These are phyloP conservation scores for Flexamia atlantica DNA, from an alignment of 2,888 invertebrate genomes.

Conservation along the genomic window DNA sequence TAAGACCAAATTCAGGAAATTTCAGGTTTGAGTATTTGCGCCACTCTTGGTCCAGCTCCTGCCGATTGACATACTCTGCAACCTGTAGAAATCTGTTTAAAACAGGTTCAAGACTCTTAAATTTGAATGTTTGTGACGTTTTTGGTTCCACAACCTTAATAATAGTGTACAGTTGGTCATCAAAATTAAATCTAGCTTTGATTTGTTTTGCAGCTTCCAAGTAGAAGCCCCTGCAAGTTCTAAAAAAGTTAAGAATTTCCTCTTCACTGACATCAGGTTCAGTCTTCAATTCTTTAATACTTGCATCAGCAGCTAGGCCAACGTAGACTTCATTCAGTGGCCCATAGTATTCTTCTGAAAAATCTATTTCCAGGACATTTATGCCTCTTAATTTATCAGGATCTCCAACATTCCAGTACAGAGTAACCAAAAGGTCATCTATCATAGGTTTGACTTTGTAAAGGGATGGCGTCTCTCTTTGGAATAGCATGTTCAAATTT, in stretches of 20 bases:
- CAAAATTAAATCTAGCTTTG: conserved; percentile 54
- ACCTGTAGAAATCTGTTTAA: not conserved
- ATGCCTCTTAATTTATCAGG: not conserved
- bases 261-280: not conserved
- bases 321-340: conserved; percentile 12
- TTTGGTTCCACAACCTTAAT: conserved; percentile 55
- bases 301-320: not conserved
- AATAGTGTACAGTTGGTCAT: conserved; percentile 40
- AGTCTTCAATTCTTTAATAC: not conserved
- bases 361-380: not conserved
- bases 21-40: not conserved
- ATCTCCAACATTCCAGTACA: not conserved
- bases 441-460: conserved; percentile 33
- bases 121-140: not conserved
- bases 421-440: not conserved
- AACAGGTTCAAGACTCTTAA: not conserved
- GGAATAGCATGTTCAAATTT: conserved; percentile 13
- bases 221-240: conserved; percentile 40
- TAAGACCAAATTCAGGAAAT: not conserved
- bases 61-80: not conserved
- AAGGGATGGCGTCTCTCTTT: conserved; percentile 21
- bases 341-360: not conserved
- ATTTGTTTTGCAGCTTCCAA: conserved; percentile 40
- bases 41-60: not conserved
- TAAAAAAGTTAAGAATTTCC: conserved; percentile 7